Conservation (phyloP, 2,888 invertebrate genomes). For the Nephrotoma guestfalica region DNA sequence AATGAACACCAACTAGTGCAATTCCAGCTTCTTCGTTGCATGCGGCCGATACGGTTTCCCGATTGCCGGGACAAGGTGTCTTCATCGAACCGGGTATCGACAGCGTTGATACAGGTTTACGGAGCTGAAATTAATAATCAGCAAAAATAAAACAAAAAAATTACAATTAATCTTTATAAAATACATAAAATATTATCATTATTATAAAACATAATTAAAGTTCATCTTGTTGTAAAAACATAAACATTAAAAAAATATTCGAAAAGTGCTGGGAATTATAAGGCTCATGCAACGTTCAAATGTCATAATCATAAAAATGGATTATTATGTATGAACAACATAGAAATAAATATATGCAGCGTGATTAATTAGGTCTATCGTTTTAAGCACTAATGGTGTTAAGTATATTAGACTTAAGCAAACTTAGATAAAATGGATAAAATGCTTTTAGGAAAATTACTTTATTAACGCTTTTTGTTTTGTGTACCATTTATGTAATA, state of each 20-base stretch:
- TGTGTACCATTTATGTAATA: neutral
- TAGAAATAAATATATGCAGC: neutral
- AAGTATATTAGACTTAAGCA: neutral
- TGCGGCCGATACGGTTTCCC: conserved; percentile 44
- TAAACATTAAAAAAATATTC: neutral
- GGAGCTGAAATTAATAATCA: conserved; percentile 53
- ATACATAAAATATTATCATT: neutral
- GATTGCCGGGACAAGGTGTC: conserved; percentile 41
- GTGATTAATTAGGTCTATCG: neutral
- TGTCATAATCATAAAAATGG: neutral
- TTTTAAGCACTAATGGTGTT: neutral
- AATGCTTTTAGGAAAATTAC: neutral
- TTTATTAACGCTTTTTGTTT: neutral
- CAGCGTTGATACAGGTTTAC: conserved; percentile 93
- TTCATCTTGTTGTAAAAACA: neutral
- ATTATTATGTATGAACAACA: neutral
- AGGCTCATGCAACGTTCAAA: neutral
- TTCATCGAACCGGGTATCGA: conserved; percentile 93
- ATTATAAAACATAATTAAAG: no score
- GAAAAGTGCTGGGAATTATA: no score
- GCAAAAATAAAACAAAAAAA: neutral
- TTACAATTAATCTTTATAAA: neutral
- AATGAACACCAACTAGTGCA: conserved; percentile 78
- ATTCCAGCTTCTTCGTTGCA: conserved; percentile 70
- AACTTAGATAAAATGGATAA: neutral